Conservation (phyloP, 2,113 vertebrate species). For the Corydoras maculifer region DNA sequence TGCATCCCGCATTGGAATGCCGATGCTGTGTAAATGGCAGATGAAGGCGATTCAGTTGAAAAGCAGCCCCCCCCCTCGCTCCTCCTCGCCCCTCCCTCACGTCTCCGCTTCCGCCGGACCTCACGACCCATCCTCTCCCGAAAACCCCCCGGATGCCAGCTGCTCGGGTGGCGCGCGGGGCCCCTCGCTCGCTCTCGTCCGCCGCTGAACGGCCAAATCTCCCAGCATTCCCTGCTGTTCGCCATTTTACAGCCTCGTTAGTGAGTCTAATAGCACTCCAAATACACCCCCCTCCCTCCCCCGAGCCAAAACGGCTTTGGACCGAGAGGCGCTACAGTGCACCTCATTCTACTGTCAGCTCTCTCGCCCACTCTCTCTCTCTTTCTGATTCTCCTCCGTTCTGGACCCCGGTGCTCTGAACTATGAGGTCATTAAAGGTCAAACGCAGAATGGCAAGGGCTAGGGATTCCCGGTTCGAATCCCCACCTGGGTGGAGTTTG, state of each 20-base stretch:
- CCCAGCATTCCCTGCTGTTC: neutral
- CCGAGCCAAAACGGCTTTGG: neutral
- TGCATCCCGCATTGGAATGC: too few species aligned
- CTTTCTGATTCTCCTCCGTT: too few species aligned
- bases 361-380: too few species aligned
- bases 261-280: neutral
- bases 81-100: neutral
- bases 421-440: too few species aligned
- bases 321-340: neutral
- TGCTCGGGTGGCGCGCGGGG: neutral
- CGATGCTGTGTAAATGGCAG: too few species aligned
- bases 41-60: too few species aligned
- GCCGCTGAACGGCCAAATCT: slow-evolving; percentile 7
- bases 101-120: neutral
- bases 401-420: too few species aligned
- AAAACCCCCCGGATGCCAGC: neutral
- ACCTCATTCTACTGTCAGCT: neutral
- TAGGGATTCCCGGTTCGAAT: too few species aligned
- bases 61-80: neutral
- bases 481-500: too few species aligned
- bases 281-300: neutral
- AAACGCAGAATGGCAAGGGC: too few species aligned
- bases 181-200: neutral
- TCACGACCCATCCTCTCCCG: neutral
- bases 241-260: neutral